A percentile compares a stretch with the other conserved stretches of the same genome.
Conservation (phyloP, 2,797 vertebrate species). For the Picus viridis region DNA sequence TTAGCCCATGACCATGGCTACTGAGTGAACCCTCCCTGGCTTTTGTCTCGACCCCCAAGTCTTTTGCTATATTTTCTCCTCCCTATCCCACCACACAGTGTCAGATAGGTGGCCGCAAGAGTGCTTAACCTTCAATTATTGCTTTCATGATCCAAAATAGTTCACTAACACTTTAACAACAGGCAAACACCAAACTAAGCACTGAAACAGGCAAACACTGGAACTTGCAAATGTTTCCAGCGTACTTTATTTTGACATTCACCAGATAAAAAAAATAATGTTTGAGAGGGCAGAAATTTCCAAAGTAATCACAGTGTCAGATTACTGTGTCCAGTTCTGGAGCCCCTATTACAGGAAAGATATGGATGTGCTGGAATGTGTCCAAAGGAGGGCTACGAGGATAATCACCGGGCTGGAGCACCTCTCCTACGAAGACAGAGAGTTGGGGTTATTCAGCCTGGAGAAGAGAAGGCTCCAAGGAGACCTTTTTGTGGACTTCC, state of each 20-base stretch:
- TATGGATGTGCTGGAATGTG: no score
- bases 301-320: neutral
- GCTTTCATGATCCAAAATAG: neutral
- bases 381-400: no score
- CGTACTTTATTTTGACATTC: neutral
- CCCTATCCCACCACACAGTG: neutral
- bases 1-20: neutral
- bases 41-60: neutral
- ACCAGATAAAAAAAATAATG: neutral
- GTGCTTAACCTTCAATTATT: neutral
- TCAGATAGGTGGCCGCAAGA: neutral
- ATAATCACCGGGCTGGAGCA: no score
- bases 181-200: neutral
- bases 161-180: neutral
- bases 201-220: neutral
- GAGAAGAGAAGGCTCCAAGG: no score
- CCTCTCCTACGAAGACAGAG: no score
- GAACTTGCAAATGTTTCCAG: neutral
- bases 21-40: neutral
- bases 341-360: no score
- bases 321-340: neutral
- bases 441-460: no score
- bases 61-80: neutral
- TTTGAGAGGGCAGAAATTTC: neutral
- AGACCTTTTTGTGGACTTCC: no score